Percentiles rank a stretch among this genome's conserved stretches.
Evolutionary conservation across 2,113 vertebrate genomes (phyloP).

Genomic region (Rana temporaria): DNA sequence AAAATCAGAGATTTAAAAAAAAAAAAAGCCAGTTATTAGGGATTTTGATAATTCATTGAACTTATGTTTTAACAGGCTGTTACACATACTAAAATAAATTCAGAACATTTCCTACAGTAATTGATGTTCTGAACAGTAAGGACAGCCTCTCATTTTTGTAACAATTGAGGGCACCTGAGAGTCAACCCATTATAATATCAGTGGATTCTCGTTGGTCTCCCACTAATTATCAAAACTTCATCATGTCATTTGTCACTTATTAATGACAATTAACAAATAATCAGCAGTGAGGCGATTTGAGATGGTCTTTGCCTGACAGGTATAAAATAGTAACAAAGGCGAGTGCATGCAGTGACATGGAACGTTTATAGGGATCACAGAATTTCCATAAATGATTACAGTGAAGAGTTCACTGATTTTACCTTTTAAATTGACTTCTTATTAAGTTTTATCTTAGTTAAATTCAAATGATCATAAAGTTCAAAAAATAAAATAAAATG

Average conservation of each 20-base stretch:
- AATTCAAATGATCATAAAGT: too few relatives aligned
- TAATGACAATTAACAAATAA: slow-evolving; percentile 90
- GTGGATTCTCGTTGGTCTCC: slow-evolving; percentile 83
- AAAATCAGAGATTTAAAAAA: neutral
- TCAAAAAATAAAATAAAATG: too few relatives aligned
- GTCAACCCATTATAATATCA: slow-evolving; percentile 89
- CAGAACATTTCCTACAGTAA: slow-evolving; percentile 77
- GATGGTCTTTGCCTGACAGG: slow-evolving; percentile 84
- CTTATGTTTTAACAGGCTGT: slow-evolving; percentile 68
- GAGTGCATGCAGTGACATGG: slow-evolving; percentile 79
- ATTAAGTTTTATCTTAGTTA: too few relatives aligned
- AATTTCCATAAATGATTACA: slow-evolving; percentile 83
- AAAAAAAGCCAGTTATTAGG: slow-evolving; percentile 31
- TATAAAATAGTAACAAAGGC: slow-evolving; percentile 80
- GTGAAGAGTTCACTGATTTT: slow-evolving; percentile 76
- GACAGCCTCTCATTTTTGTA: slow-evolving; percentile 85
- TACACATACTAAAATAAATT: slow-evolving; percentile 81
- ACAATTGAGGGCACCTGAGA: slow-evolving; percentile 85
- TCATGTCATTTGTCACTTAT: slow-evolving; percentile 90
- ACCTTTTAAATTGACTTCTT: slow-evolving; percentile 71
- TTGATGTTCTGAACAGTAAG: slow-evolving; percentile 82
- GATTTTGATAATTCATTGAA: slow-evolving; percentile 17
- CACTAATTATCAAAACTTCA: slow-evolving; percentile 79
- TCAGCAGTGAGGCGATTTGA: slow-evolving; percentile 83
- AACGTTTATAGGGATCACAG: slow-evolving; percentile 79